Conservation (phyloP, 2,113 vertebrate genomes). For the mouse (Mus musculus) region DNA sequence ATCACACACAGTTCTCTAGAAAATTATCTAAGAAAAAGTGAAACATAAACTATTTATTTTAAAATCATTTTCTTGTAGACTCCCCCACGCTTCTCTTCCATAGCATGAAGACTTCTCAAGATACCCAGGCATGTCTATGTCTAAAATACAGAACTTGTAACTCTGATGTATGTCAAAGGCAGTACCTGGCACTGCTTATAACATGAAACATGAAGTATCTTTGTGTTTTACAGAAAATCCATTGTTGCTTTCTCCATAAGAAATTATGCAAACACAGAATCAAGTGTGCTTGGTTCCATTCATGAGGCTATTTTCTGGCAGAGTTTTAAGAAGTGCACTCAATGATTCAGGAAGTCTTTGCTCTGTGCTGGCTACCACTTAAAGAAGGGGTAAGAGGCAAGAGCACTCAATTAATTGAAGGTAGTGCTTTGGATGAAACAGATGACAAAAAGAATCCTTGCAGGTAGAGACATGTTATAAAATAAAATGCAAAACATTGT, state of each 20-base stretch:
- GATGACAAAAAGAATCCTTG: neutral
- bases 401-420: neutral
- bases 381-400: neutral
- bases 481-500: neutral
- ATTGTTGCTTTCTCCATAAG: neutral
- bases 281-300: neutral
- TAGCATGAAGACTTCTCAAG: neutral
- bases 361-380: neutral
- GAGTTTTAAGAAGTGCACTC: neutral
- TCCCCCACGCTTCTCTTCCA: neutral
- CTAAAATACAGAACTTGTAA: neutral
- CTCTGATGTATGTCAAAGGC: neutral
- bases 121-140: neutral
- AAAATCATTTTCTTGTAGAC: constrained; percentile 31
- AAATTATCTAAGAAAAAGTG: constrained; percentile 1
- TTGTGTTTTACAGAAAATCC: constrained; percentile 2
- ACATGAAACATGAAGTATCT: neutral
- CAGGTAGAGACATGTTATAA: neutral
- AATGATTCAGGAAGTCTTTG: neutral
- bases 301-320: neutral
- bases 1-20: neutral
- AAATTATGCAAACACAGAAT: neutral
- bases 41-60: neutral
- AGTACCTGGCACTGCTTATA: neutral
- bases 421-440: neutral